Evolutionary conservation across 2,888 invertebrate species (phyloP), one percentile per base, ranked within the genome.

Genomic region (Serripes groenlandicus): DNA sequence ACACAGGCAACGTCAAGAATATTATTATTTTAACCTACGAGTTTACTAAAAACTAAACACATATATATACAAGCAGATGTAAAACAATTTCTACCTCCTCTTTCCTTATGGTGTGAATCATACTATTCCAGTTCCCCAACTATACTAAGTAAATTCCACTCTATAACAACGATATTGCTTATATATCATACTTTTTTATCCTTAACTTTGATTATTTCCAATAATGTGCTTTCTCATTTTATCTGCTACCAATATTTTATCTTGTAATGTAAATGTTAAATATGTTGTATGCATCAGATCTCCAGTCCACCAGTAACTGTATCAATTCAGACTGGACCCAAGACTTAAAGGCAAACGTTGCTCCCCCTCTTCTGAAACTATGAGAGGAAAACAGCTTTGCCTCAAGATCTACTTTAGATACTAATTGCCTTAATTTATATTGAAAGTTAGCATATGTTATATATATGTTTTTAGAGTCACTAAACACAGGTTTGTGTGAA

Each of bases 211-310:
- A n/a, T n/a, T n/a, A n/a, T n/a, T n/a, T n/a, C n/a, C n/a, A n/a
- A n/a, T n/a, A n/a, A n/a, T n/a, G n/a, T n/a, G n/a, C n/a, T 60
- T 60, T 28, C 23, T 60, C 58, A 60, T 60, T 3, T 3, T 26
- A 7, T 60, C 28, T 60, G 28, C 58, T 9, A 60, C 58, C 28
- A 23, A 7, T 7, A 60, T 30, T 28, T 60, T 60, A 60, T 60
- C 58, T 60, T 60, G 3, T 28, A 60, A 60, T 15, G 58, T 28
- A 60, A 60, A 60, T 7, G 3, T 28, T 18, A 60, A 60, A 28
- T 60, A 60, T 60, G 23, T 60, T 60, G 18, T 60, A 60, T 3
- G 58, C 58, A 28, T 60, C 54, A n/a, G 54, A 70, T 70, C 54
- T 5, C 52, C 54, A 54, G 23, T 54, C 54, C 7, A 21, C 54